Evolutionary conservation across 2,888 invertebrate species (phyloP), one percentile per base, ranked within the genome.

Genomic region (Notocelia uddmanniana): DNA sequence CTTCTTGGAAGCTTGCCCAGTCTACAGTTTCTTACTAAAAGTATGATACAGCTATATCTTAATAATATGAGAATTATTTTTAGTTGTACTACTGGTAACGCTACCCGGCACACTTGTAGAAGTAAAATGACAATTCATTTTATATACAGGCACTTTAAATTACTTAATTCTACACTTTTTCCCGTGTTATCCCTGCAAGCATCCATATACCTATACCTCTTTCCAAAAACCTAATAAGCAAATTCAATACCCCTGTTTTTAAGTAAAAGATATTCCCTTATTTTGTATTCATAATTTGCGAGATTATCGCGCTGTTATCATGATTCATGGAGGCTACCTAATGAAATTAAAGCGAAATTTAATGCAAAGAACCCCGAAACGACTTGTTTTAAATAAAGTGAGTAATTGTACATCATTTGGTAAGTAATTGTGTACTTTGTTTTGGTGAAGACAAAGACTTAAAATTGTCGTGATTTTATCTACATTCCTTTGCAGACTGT

Each of bases 301-400:
- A 75, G 77, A 80, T 78, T 76, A 76, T 77, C 77, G 69, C 74
- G 74, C 75, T 74, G 75, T 76, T 76, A 79, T 77, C 75, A 68
- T 80, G 78, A 79, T 79, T 80, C 77, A 82, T 75, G 78, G 71
- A 76, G 73, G 67, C 67, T 73, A 52, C 57, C 45, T 60, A 60
- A 60, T 60, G 45, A 60, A 60, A 60, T 60, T 60, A 48, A 74
- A 79, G 74, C 77, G 74, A 76, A 77, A 79, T 81, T 82, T 77
- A 78, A 80, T 78, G 75, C 78, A 74, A 80, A 77, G 78, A 77
- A 78, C 76, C 66, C 74, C 57, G 73, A 55, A 74, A 72, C 72
- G 71, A 64, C 66, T 59, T 64, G 59, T 66, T 18, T 69, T 59
- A 60, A 73, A 66, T 72, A 68, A 57, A 54, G 55, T 62, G 37